Evolutionary conservation across 2,797 vertebrate genomes (phyloP).

Genomic region (Pangasius macronema): DNA sequence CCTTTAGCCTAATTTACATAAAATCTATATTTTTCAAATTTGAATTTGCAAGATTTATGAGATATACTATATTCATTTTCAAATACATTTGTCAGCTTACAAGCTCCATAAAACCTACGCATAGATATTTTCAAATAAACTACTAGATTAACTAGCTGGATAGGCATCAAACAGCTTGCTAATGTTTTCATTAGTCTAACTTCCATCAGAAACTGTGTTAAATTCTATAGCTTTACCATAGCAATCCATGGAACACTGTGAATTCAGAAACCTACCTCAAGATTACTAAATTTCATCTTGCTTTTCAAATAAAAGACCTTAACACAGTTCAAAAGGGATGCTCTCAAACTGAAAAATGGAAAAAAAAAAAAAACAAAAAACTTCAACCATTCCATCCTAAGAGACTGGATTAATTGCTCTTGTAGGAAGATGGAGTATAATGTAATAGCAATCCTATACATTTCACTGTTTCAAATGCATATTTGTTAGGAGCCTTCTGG

Average conservation of each 20-base stretch:
- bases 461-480: neutral
- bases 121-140: neutral
- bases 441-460: neutral
- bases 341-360: no score
- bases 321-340: neutral
- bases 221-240: neutral
- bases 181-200: neutral
- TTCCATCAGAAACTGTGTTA: neutral
- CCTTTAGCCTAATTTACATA: neutral
- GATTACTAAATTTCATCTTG: neutral
- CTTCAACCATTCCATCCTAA: neutral
- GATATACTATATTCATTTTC: neutral
- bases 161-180: neutral
- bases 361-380: neutral
- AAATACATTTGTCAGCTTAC: neutral
- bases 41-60: neutral
- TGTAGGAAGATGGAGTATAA: neutral
- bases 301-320: neutral
- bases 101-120: neutral
- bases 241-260: neutral
- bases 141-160: neutral
- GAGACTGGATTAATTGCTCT: neutral
- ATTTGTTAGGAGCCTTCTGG: slow-evolving; percentile 18
- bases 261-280: neutral
- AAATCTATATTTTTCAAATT: neutral